Conservation (phyloP, 2,113 vertebrate species). For the Origma solitaria region DNA sequence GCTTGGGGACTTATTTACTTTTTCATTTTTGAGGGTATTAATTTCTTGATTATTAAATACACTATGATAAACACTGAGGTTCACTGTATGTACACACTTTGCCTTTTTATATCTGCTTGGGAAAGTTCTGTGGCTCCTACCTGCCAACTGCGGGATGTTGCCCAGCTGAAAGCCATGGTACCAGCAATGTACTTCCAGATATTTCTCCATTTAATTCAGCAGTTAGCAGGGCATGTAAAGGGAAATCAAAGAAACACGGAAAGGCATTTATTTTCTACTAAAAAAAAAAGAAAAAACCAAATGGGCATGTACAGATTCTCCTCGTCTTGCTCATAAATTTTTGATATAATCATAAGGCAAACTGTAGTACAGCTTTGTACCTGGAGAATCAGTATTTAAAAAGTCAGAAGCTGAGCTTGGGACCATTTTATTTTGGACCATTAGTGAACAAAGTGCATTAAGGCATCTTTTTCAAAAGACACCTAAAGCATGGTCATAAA, state of each 20-base stretch:
- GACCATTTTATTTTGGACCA: slow-evolving; percentile 49
- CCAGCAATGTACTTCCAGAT: neutral
- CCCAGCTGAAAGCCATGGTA: slow-evolving; percentile 27
- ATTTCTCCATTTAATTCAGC: slow-evolving; percentile 37
- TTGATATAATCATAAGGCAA: slow-evolving; percentile 65
- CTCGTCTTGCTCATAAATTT: slow-evolving; percentile 7
- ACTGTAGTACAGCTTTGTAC: slow-evolving; percentile 57
- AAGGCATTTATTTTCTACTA: slow-evolving; percentile 19
- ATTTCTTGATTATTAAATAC: slow-evolving; percentile 40
- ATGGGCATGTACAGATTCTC: slow-evolving; percentile 1
- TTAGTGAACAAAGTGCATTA: slow-evolving; percentile 72
- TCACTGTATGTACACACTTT: slow-evolving; percentile 30
- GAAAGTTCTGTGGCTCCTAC: neutral
- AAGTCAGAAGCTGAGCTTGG: slow-evolving; percentile 57
- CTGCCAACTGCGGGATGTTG: neutral
- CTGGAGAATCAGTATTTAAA: slow-evolving; percentile 39
- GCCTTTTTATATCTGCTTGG: slow-evolving; percentile 16
- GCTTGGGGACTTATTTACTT: neutral
- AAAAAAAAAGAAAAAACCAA: neutral
- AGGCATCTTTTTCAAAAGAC: slow-evolving; percentile 62
- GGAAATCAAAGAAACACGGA: neutral
- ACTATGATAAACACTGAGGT: slow-evolving; percentile 11
- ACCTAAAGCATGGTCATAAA: slow-evolving; percentile 63
- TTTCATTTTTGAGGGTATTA: neutral
- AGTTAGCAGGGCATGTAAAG: slow-evolving; percentile 6